Base-by-base conservation (phyloP, 2,888 invertebrate species). In the Microdon myrmicae region DNA sequence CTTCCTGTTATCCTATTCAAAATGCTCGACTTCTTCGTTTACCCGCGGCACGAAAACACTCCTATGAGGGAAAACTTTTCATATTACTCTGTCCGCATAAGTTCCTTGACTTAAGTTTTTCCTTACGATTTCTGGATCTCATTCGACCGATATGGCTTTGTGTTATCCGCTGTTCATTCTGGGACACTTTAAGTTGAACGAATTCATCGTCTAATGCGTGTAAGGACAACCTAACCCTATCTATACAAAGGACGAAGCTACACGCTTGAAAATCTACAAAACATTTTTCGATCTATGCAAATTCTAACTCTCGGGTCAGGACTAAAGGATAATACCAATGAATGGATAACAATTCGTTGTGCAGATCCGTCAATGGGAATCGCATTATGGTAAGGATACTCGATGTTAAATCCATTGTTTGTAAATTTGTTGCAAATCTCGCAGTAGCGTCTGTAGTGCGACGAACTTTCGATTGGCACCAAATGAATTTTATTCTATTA, bases 1-100 rank as follows among this genome's bases (percentile, higher is more conserved):
- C 38, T 58, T 64, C 51, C 64, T 51, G 56, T 56, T 64, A 56
- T 45, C 45, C 56, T 47, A 58, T 64, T 64, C 56, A 64, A 58
- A 64, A 64, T 58, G 41, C 45, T 38, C 35, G n/a, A 44, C 26
- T 10, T 17, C 39, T 34, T 13, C 37, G 23, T 13, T 4, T 35
- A 3, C 25, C 12, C 28, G 17, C 16, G 12, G n/a, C 9, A 22
- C 10, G 37, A 55, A 59, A 45, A 54, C 60, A 67, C 39, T 58
- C 34, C 43, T 37, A 29, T 26, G 25, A 39, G 44, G 58, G 38
- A 61, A 55, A 67, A 68, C 54, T 68, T 68, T 68, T 67, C 51
- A 51, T 64, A 64, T 58, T 51, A 58, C 56, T 58, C 34, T 17
- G 51, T 51, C 44, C 49, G 44, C 35, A 29, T 34, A 41, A 25